These are phyloP conservation scores for Benitochromis conjunctus DNA, from an alignment of 2,113 vertebrate species.

Conservation along the genomic window DNA sequence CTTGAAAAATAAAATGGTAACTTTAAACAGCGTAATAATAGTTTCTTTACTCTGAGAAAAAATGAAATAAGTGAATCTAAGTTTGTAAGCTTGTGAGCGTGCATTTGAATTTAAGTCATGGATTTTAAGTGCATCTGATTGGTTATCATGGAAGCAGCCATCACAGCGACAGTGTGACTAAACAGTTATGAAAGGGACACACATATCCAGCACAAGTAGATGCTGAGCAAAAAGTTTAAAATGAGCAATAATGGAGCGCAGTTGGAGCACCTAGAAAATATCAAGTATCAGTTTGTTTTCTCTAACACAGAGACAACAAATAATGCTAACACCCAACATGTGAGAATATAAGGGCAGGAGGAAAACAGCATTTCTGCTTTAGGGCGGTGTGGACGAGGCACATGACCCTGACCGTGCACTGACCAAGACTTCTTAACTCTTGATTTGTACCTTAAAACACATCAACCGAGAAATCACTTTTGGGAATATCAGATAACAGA, in stretches of 20 bases:
- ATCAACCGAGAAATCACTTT: not conserved
- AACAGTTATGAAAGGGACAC: conserved; percentile 41
- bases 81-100: not conserved
- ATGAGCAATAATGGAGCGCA: not conserved
- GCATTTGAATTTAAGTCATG: conserved; percentile 13
- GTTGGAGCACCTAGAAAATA: not conserved
- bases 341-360: not conserved
- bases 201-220: conserved; percentile 27
- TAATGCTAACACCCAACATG: not conserved
- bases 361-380: not conserved
- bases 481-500: not conserved
- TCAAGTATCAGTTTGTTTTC: not conserved
- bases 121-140: conserved; percentile 49
- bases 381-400: not conserved
- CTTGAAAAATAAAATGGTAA: not conserved
- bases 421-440: not conserved
- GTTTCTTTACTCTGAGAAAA: not conserved
- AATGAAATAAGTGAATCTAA: not conserved
- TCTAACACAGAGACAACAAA: not conserved
- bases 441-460: too few species aligned
- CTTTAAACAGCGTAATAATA: not conserved
- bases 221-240: conserved; percentile 5
- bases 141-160: conserved; percentile 47
- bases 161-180: conserved; percentile 45
- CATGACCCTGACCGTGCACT: not conserved